phyloP scores from a whole-genome alignment of 1,140 invertebrate species.

The Conopomorpha cramerella region DNA sequence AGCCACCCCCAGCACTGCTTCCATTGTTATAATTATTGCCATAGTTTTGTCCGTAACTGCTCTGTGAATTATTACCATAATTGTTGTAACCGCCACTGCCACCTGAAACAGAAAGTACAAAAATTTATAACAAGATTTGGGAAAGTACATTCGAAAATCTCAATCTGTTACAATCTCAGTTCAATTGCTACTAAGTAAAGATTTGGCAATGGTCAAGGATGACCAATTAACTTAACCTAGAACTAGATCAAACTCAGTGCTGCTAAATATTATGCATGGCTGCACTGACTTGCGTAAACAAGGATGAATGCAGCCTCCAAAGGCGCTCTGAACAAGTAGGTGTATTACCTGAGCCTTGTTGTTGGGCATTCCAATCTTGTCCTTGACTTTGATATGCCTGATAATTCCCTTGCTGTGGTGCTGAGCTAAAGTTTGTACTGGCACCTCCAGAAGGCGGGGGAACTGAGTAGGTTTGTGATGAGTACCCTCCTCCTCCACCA shows the following conservation, averaged over 20 bases:
- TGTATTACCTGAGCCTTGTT: conserved; percentile 28
- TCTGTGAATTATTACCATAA: conserved; percentile 20
- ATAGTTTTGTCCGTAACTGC: conserved; percentile 17
- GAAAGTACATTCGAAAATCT: too few species aligned
- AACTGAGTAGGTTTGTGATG: conserved; percentile 28
- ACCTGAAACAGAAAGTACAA: conserved; percentile 11
- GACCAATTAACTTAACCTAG: too few species aligned
- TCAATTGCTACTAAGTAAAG: too few species aligned
- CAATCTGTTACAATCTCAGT: too few species aligned
- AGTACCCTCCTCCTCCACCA: conserved; percentile 28
- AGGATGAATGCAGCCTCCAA: conserved; percentile 6
- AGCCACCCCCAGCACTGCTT: conserved; percentile 19
- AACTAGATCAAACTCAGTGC: too few species aligned
- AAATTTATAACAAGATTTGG: too few species aligned
- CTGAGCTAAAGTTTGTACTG: conserved; percentile 29
- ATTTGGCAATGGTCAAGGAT: too few species aligned
- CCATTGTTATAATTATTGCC: conserved; percentile 24
- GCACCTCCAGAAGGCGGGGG: conserved; percentile 33
- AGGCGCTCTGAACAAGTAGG: too few species aligned
- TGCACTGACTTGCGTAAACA: not conserved
- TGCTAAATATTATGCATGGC: too few species aligned
- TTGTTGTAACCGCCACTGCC: conserved; percentile 20
- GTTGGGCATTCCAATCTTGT: conserved; percentile 38
- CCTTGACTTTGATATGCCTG: conserved; percentile 25
- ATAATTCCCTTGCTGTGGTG: too few species aligned